Evolutionary conservation across 2,113 vertebrate species (phyloP).

Genomic region (Formicarius rufipectus): DNA sequence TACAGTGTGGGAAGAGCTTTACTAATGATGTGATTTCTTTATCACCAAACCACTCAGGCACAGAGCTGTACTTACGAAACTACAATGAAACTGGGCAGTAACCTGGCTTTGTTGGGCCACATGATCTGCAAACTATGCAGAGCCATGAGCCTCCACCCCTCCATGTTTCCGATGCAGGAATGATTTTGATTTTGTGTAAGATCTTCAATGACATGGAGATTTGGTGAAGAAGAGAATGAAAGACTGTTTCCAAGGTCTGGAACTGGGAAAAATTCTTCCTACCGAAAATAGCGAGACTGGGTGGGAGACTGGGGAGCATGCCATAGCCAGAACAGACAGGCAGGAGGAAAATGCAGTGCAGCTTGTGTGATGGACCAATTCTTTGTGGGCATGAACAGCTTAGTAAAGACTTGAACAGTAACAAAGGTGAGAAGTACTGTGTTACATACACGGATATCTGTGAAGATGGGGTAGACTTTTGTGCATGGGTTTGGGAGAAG

Average conservation of each 20-base stretch:
- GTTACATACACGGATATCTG: background rate
- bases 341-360: background rate
- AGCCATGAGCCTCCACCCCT: background rate
- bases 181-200: background rate
- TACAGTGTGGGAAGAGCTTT: background rate
- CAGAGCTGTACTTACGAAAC: background rate
- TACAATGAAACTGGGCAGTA: background rate
- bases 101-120: accelerated
- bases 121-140: background rate
- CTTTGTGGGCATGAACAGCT: background rate
- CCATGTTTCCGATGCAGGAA: accelerated
- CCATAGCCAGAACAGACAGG: background rate
- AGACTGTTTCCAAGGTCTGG: background rate
- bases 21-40: background rate
- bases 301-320: background rate
- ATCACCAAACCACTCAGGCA: background rate
- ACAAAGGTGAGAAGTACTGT: background rate
- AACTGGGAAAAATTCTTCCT: background rate
- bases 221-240: background rate
- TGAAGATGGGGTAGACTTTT: background rate
- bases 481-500: background rate
- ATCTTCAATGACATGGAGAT: background rate
- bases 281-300: background rate
- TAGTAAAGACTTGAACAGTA: background rate
- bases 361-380: background rate